phyloP scores from a whole-genome alignment of 2,113 vertebrate species.

The Sceloporus undulatus region DNA sequence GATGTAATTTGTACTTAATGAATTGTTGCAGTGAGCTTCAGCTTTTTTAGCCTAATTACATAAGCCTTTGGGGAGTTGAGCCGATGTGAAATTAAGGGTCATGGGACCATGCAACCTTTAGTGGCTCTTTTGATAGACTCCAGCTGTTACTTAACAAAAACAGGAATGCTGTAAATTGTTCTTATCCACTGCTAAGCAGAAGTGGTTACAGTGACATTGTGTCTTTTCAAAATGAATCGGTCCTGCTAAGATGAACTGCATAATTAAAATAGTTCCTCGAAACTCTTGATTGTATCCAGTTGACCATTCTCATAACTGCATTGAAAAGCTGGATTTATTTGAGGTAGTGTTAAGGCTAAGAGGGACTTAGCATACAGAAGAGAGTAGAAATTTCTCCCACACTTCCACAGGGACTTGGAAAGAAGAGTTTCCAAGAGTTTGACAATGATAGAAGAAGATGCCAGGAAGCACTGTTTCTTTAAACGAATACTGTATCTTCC shows the following conservation, averaged over 20 bases:
- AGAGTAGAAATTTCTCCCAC: not conserved
- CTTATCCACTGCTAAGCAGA: constrained; percentile 47
- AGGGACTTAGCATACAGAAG: not conserved
- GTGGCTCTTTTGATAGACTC: constrained; percentile 65
- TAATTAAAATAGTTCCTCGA: constrained; percentile 47
- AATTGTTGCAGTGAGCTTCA: constrained; percentile 68
- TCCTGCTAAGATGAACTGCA: constrained; percentile 33
- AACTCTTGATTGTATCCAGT: constrained; percentile 15
- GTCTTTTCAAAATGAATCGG: constrained; percentile 33
- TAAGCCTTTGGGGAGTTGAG: constrained; percentile 66
- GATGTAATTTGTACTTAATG: constrained; percentile 68
- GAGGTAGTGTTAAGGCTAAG: not conserved
- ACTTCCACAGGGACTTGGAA: not conserved
- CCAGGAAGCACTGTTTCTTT: not conserved
- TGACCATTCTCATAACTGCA: constrained; percentile 16
- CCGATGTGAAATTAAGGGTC: constrained; percentile 71
- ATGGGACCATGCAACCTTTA: constrained; percentile 64
- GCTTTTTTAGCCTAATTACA: constrained; percentile 69
- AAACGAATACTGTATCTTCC: not conserved
- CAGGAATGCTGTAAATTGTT: constrained; percentile 35
- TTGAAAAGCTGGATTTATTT: constrained; percentile 7
- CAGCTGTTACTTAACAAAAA: constrained; percentile 70
- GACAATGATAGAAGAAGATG: no score
- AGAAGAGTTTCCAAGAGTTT: no score
- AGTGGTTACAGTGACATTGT: constrained; percentile 38